Evolutionary conservation across 2,888 invertebrate genomes (phyloP), one percentile per base, ranked within the genome.

Genomic region (Spatulosminthurus flaviceps): DNA sequence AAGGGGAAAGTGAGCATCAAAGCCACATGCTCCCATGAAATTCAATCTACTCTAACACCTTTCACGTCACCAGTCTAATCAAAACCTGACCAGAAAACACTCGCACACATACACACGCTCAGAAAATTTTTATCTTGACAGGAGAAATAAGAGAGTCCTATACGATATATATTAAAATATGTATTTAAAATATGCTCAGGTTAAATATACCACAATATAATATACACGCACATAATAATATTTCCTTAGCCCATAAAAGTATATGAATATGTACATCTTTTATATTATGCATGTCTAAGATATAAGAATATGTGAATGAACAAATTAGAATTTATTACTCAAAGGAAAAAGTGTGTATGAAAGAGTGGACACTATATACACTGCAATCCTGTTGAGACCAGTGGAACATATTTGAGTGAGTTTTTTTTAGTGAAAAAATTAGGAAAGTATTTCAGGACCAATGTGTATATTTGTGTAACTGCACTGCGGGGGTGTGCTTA

Each of bases 401-500:
- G 1, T 13, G 16, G 51, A 51, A 19, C 51, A 51, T 34, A 34
- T 34, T 34, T 9, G 34, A 9, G 34, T 34, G 34, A 34, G 9
- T 7, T 34, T 34, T 34, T n/a, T n/a, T n/a, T n/a, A n/a, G n/a
- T n/a, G n/a, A n/a, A n/a, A n/a, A n/a, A n/a, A n/a, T n/a, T 4
- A 9, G 34, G 34, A 34, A 34, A 34, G 34, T 60, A 60, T 60
- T 19, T 19, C 16, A 60, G 16, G 5, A 21, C 60, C 60, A 60
- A 60, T 13, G 60, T 34, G 34, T 34, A 9, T 34, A 9, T 9
- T 34, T 34, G 9, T 34, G 11, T 22, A 22, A 24, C 64, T 64
- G 64, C 64, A 64, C 64, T 64, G 64, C 64, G 64, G 64, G 64
- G 64, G 64, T 64, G 64, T 64, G 24, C 19, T 24, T 21, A 4